Percentiles rank a stretch among this genome's conserved stretches.
Evolutionary conservation across 2,888 invertebrate species (phyloP).

Genomic region (Synanthedon andrenaeformis): DNA sequence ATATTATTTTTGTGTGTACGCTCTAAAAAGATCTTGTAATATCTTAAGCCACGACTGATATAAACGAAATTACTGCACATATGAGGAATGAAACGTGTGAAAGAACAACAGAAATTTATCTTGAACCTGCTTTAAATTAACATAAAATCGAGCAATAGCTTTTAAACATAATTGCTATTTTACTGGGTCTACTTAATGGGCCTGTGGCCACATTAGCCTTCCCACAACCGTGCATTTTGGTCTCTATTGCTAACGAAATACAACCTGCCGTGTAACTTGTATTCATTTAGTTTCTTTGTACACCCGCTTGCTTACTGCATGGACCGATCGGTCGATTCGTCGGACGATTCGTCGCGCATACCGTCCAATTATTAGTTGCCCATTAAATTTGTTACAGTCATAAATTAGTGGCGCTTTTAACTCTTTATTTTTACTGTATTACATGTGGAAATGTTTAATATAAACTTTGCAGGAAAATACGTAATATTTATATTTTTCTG

Average conservation of each 20-base stretch:
- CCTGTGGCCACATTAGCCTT: background rate
- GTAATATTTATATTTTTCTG: too few relatives aligned
- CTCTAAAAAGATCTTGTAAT: too few relatives aligned
- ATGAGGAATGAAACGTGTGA: background rate
- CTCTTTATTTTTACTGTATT: too few relatives aligned
- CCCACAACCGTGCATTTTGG: too few relatives aligned
- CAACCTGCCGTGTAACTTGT: too few relatives aligned
- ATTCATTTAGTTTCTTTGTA: too few relatives aligned
- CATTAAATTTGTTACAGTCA: slow-evolving; percentile 43
- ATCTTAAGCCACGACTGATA: too few relatives aligned
- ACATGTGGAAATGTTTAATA: too few relatives aligned
- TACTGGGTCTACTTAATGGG: background rate
- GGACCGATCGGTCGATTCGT: slow-evolving; percentile 15
- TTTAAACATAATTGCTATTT: background rate
- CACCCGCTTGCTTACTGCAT: background rate
- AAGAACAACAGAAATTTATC: background rate
- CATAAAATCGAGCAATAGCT: background rate
- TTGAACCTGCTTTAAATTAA: background rate
- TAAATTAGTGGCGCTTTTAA: background rate
- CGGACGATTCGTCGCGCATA: slow-evolving; percentile 36
- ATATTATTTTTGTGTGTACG: too few relatives aligned
- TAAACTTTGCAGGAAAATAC: too few relatives aligned
- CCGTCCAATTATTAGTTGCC: slow-evolving; percentile 37
- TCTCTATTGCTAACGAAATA: too few relatives aligned
- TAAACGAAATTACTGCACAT: too few relatives aligned